A percentile compares a stretch with the other conserved stretches of the same genome.
These are phyloP conservation scores for Drosophila nr. perissopoda DNA, from an alignment of 2,888 invertebrate genomes.

Conservation along the genomic window DNA sequence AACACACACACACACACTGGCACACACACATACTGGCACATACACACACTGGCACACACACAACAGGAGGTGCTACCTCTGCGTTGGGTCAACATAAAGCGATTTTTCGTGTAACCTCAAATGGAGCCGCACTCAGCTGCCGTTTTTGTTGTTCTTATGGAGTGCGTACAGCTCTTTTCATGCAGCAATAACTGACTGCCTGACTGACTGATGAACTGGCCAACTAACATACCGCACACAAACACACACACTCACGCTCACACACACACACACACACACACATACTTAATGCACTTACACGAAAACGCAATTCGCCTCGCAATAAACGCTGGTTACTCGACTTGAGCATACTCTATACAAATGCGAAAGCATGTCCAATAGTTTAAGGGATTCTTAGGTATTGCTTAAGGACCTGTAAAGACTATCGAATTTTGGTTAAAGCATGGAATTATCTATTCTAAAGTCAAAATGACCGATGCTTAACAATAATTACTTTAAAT, in stretches of 20 bases:
- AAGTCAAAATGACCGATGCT: no score
- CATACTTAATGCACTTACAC: conserved; percentile 67
- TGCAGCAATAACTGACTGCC: conserved; percentile 64
- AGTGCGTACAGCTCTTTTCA: conserved; percentile 58
- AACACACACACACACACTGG: conserved; percentile 1
- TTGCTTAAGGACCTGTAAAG: background rate
- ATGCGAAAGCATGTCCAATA: background rate
- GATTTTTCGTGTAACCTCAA: conserved; percentile 66
- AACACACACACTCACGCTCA: background rate
- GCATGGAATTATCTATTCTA: background rate
- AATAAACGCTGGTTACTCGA: background rate
- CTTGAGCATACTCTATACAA: background rate
- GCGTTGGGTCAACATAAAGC: conserved; percentile 49
- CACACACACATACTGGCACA: background rate
- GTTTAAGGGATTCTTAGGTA: background rate
- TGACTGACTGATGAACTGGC: conserved; percentile 24
- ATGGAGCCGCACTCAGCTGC: conserved; percentile 29
- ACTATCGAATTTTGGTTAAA: background rate
- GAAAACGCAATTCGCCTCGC: conserved; percentile 72
- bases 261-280: conserved; percentile 17
- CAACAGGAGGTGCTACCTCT: conserved; percentile 2
- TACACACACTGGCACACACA: background rate
- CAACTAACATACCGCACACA: background rate
- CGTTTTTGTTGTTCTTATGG: conserved; percentile 19
- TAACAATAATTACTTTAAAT: background rate